phyloP scores from a whole-genome alignment of 1,140 invertebrate species.

The Drosophila bipectinata region DNA sequence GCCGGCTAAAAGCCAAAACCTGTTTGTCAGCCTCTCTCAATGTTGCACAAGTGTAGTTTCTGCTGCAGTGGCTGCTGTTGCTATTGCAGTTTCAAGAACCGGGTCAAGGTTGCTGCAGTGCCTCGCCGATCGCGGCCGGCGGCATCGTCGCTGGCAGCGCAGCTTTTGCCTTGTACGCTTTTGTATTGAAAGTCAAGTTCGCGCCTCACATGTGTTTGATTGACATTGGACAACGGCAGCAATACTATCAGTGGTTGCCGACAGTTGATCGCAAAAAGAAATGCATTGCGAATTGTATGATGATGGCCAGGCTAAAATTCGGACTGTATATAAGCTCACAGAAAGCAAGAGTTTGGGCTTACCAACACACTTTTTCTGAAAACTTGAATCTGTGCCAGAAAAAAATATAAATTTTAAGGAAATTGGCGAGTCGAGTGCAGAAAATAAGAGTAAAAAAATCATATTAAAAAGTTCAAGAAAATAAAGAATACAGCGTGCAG shows the following conservation, averaged over 20 bases:
- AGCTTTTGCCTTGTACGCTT: conserved; percentile 76
- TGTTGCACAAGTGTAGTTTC: conserved; percentile 60
- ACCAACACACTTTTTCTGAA: neutral
- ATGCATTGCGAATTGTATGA: conserved; percentile 29
- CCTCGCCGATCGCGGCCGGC: conserved; percentile 45
- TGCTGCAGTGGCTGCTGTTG: conserved; percentile 38
- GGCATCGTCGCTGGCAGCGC: conserved; percentile 31
- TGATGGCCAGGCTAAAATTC: conserved; percentile 9
- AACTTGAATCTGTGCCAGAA: too few relatives aligned
- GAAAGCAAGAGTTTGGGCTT: neutral
- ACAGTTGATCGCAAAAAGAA: conserved; percentile 28
- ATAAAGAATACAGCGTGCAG: conserved; percentile 17
- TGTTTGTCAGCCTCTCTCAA: conserved; percentile 68
- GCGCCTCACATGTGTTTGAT: conserved; percentile 66
- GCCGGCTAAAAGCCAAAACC: conserved; percentile 61
- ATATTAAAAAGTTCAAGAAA: conserved; percentile 20
- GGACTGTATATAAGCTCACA: conserved; percentile 1
- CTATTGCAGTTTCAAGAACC: conserved; percentile 80
- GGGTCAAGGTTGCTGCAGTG: conserved; percentile 72
- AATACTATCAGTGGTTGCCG: neutral
- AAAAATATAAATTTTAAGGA: conserved; percentile 38
- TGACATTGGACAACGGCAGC: conserved; percentile 42
- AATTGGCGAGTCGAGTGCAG: conserved; percentile 44
- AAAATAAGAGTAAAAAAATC: neutral
- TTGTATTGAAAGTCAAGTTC: conserved; percentile 81